Evolutionary conservation across 2,113 vertebrate species (phyloP).

Genomic region (Chelonoidis abingdonii): DNA sequence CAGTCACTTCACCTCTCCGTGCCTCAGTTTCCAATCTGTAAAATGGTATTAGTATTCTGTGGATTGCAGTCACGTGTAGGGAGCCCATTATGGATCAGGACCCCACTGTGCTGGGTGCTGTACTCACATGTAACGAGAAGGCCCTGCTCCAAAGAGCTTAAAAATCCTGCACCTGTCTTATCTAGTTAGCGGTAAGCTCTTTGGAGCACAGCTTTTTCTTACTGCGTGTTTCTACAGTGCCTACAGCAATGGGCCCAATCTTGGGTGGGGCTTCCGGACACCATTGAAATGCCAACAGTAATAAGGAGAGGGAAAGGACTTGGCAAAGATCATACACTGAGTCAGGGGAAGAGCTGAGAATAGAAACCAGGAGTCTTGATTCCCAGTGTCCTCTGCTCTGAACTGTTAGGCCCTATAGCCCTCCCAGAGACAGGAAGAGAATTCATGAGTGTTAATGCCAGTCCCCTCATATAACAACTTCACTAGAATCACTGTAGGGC

Average conservation of each 20-base stretch:
- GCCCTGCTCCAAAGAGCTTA: neutral
- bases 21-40: neutral
- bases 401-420: accelerated
- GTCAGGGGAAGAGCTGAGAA: neutral
- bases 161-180: neutral
- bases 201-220: neutral
- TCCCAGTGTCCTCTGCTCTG: neutral
- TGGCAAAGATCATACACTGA: neutral
- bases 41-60: neutral
- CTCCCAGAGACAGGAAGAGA: neutral
- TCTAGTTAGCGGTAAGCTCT: neutral
- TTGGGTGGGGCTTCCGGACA: neutral
- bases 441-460: neutral
- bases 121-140: neutral
- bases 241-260: neutral
- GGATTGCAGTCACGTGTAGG: neutral
- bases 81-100: neutral
- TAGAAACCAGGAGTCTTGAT: neutral
- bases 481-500: neutral
- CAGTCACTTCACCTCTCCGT: neutral
- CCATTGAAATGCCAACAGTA: neutral
- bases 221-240: neutral
- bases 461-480: neutral
- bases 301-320: neutral
- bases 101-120: neutral